A percentile compares a stretch with the other conserved stretches of the same genome.
Evolutionary conservation across 2,797 vertebrate genomes (phyloP).

Genomic region (Micrastur ruficollis): DNA sequence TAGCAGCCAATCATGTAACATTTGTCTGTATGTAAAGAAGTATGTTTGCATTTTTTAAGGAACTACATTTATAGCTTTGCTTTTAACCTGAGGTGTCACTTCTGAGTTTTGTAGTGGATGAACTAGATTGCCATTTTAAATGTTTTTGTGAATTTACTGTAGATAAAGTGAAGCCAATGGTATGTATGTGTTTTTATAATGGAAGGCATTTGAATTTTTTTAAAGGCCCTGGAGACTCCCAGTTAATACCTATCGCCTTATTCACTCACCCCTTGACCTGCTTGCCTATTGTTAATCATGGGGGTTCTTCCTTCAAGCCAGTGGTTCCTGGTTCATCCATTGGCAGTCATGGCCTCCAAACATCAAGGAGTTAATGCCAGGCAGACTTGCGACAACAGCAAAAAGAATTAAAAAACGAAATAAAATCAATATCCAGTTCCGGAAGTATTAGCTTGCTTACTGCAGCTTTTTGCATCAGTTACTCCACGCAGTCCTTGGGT

Average conservation of each 20-base stretch:
- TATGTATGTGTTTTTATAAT: conserved; percentile 67
- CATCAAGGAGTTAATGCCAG: conserved; percentile 18
- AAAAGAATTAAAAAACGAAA: not conserved
- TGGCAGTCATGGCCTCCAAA: conserved; percentile 30
- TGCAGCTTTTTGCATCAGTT: not conserved
- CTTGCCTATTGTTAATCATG: conserved; percentile 4
- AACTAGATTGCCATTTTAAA: conserved; percentile 68
- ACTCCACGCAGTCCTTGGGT: not conserved
- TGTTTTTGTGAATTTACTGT: conserved; percentile 75
- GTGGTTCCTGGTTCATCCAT: conserved; percentile 28
- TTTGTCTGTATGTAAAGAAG: conserved; percentile 77
- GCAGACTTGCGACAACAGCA: not conserved
- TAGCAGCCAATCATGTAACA: conserved; percentile 76
- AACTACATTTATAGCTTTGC: conserved; percentile 76
- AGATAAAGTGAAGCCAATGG: conserved; percentile 70
- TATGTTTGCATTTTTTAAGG: conserved; percentile 73
- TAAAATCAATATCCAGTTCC: not conserved
- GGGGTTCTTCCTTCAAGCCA: conserved; percentile 20
- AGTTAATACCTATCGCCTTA: conserved; percentile 55
- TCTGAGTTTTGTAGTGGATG: conserved; percentile 71
- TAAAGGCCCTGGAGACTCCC: conserved; percentile 55
- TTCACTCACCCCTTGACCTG: conserved; percentile 22
- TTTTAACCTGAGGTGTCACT: conserved; percentile 66
- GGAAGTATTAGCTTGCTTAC: not conserved
- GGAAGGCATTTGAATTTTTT: conserved; percentile 56